Conservation (phyloP, 2,113 vertebrate species). For the Crypturellus undulatus region DNA sequence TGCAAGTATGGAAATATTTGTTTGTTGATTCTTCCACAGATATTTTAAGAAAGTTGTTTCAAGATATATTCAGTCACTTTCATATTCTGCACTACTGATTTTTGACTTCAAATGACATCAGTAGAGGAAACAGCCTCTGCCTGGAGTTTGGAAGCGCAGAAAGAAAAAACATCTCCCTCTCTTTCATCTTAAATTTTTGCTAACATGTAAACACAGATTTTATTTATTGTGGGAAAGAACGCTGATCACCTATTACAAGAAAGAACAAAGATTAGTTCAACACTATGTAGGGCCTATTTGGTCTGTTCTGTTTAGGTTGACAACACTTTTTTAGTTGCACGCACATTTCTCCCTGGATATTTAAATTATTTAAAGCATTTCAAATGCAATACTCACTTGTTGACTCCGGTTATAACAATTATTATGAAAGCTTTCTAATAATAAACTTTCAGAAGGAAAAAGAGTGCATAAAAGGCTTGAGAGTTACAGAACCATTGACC, state of each 20-base stretch:
- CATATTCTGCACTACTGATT: not conserved
- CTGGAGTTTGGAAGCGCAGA: not conserved
- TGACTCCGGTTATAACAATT: not conserved
- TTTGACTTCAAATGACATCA: not conserved
- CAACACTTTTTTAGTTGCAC: not conserved
- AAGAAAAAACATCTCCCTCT: accelerated
- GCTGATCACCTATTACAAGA: accelerated
- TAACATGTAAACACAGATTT: not conserved
- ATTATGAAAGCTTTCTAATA: not conserved
- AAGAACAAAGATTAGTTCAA: not conserved
- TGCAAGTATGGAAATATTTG: not conserved
- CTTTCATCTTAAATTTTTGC: not conserved
- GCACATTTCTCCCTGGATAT: not conserved
- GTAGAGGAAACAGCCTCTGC: not conserved
- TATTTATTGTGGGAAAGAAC: not conserved
- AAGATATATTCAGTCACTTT: not conserved
- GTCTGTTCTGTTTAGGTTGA: not conserved
- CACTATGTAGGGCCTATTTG: not conserved
- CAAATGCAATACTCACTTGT: not conserved
- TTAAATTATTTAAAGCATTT: not conserved
- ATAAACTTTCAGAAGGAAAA: not conserved
- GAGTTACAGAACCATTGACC: not conserved
- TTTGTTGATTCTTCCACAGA: not conserved
- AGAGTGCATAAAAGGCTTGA: not conserved
- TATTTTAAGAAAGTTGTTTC: not conserved